phyloP scores from a whole-genome alignment of 2,113 vertebrate species.

The Clarias magur region DNA sequence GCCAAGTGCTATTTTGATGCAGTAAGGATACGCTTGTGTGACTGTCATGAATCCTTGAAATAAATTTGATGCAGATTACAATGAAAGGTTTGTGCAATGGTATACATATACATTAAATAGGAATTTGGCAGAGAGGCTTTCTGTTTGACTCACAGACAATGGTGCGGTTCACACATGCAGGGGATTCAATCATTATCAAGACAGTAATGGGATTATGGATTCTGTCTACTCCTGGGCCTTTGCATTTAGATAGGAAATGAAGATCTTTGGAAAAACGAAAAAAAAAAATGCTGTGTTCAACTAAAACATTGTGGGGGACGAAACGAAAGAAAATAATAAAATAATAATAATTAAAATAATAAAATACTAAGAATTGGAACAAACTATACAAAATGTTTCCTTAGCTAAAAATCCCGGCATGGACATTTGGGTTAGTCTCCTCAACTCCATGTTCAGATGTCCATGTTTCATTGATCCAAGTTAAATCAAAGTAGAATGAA shows the following conservation, averaged over 20 bases:
- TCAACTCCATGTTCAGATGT: too few species aligned
- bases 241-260: background rate
- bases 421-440: too few species aligned
- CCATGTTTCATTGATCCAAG: background rate
- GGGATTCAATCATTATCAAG: constrained; percentile 21
- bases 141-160: constrained; percentile 38
- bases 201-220: constrained; percentile 24
- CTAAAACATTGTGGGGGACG: background rate
- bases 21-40: background rate
- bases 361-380: too few species aligned
- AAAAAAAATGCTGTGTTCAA: background rate
- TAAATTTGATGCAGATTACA: background rate
- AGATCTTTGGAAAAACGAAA: background rate
- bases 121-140: constrained; percentile 52
- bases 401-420: too few species aligned
- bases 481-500: background rate
- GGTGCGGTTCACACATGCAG: constrained; percentile 20
- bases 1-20: constrained; percentile 44
- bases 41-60: background rate
- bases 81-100: background rate
- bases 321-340: too few species aligned
- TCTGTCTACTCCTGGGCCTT: constrained; percentile 6
- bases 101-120: background rate
- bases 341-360: too few species aligned
- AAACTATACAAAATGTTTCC: too few species aligned